Conservation (phyloP, 2,888 invertebrate genomes). For the Schizaphis graminum region DNA sequence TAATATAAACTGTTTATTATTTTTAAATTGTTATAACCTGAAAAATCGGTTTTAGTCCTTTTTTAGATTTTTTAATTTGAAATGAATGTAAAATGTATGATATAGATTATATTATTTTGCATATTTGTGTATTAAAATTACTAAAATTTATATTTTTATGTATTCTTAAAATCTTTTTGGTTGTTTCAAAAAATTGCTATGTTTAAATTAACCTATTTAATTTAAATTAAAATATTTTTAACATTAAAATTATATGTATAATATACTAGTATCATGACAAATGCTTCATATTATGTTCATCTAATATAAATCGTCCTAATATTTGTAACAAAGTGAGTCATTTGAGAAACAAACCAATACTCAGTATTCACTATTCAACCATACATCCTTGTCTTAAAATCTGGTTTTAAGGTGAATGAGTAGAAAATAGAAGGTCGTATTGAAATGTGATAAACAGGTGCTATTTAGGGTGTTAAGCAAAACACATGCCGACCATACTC, state of each 20-base stretch:
- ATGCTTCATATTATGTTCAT: not conserved
- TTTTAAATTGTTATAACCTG: not conserved
- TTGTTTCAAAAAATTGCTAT: not conserved
- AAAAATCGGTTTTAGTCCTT: not conserved
- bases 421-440: not conserved
- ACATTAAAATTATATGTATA: not conserved
- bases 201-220: not conserved
- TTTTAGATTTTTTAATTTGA: not conserved
- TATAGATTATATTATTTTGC: not conserved
- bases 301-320: not conserved
- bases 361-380: constrained; percentile 19
- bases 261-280: not conserved
- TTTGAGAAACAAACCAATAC: constrained; percentile 45
- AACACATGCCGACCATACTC: constrained; percentile 25
- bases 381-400: constrained; percentile 35
- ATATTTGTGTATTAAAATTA: not conserved
- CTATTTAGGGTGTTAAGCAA: constrained; percentile 31
- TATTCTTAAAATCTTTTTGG: not conserved
- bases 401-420: constrained; percentile 36
- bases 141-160: not conserved
- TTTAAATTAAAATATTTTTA: not conserved
- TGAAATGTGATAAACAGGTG: constrained; percentile 62
- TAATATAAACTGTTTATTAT: not conserved
- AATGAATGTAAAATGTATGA: not conserved
- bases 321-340: not conserved